Evolutionary conservation across 1,140 invertebrate species (phyloP).

Genomic region (Pseudomyrmex gracilis): DNA sequence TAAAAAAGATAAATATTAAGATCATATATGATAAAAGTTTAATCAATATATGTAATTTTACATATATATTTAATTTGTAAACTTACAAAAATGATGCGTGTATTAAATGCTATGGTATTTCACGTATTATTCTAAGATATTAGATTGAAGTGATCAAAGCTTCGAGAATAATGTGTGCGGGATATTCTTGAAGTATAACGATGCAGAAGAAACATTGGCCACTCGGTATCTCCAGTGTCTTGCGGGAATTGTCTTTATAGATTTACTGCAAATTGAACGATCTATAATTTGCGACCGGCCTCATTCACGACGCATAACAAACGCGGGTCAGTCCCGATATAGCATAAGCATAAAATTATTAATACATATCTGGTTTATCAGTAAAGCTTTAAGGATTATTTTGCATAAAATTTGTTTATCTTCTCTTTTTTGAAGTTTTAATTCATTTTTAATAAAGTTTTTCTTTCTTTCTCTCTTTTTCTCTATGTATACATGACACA

Average conservation of each 20-base stretch:
- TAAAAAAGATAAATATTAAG: too few species aligned
- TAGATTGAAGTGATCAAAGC: not conserved
- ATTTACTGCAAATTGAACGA: conserved; percentile 84
- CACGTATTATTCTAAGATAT: not conserved
- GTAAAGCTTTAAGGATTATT: conserved; percentile 36
- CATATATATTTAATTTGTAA: too few species aligned
- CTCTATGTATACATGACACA: not conserved
- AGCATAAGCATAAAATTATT: conserved; percentile 81
- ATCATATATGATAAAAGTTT: too few species aligned
- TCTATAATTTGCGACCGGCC: conserved; percentile 78
- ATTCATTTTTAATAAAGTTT: not conserved
- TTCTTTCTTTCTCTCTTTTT: not conserved
- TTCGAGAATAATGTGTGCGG: not conserved
- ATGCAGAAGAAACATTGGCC: conserved; percentile 52
- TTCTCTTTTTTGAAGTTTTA: not conserved
- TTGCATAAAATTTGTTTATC: not conserved
- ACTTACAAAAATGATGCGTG: not conserved
- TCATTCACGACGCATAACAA: conserved; percentile 77
- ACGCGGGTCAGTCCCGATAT: conserved; percentile 63
- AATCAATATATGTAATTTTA: too few species aligned
- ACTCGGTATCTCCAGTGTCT: conserved; percentile 56
- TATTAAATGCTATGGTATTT: not conserved
- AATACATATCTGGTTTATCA: conserved; percentile 79
- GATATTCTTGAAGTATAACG: conserved; percentile 17
- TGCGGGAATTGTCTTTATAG: conserved; percentile 76